Evolutionary conservation across 1,140 invertebrate species (phyloP).

Genomic region (Hyles vespertilio): DNA sequence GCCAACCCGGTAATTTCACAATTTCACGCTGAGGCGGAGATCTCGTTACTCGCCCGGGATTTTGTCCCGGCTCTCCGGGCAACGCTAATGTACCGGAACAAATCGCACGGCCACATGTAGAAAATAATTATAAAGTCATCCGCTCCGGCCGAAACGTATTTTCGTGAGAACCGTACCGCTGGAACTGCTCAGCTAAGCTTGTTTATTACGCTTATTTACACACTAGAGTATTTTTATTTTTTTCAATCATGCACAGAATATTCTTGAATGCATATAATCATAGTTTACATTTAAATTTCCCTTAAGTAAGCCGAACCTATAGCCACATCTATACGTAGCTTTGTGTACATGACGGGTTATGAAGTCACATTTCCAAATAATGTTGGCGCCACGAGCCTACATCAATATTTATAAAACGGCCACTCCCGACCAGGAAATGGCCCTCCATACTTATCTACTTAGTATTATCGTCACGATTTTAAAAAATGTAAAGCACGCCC

Average conservation of each 20-base stretch:
- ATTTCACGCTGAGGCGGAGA: conserved; percentile 69
- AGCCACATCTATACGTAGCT: conserved; percentile 2
- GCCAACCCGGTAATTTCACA: conserved; percentile 61
- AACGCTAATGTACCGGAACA: conserved; percentile 65
- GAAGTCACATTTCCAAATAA: conserved; percentile 7
- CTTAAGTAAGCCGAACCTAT: neutral
- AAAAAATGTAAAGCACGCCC: neutral
- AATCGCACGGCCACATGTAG: conserved; percentile 57
- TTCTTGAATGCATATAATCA: too few relatives aligned
- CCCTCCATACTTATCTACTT: conserved; percentile 17
- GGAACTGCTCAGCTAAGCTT: too few relatives aligned
- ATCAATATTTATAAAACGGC: conserved; percentile 23
- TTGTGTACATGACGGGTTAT: neutral
- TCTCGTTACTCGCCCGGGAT: conserved; percentile 62
- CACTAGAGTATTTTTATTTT: too few relatives aligned
- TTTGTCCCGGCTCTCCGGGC: conserved; percentile 42
- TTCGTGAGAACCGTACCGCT: conserved; percentile 44
- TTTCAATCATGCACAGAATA: too few relatives aligned
- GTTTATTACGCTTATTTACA: too few relatives aligned
- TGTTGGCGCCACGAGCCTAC: conserved; percentile 10
- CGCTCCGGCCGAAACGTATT: conserved; percentile 33
- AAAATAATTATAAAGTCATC: conserved; percentile 68
- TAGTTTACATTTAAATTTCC: too few relatives aligned
- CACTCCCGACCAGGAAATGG: conserved; percentile 16
- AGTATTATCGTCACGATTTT: conserved; percentile 22